phyloP scores from a whole-genome alignment of 2,113 vertebrate genomes.

The Phocoena sinus region DNA sequence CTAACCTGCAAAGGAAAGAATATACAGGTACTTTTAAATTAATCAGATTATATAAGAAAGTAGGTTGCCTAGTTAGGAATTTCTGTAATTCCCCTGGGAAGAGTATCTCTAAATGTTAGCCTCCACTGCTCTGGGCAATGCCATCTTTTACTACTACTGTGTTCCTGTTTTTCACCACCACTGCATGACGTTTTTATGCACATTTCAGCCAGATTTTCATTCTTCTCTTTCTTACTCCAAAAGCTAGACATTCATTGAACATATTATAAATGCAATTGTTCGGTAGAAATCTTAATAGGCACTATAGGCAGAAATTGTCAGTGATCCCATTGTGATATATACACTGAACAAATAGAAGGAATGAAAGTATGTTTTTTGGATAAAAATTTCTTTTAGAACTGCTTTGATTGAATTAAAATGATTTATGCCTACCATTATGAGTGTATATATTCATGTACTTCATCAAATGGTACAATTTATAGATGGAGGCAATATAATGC shows the following conservation, averaged over 20 bases:
- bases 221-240: not conserved
- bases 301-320: not conserved
- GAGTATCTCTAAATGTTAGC: not conserved
- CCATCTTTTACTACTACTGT: accelerated
- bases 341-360: not conserved
- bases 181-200: not conserved
- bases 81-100: not conserved
- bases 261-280: not conserved
- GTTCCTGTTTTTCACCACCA: not conserved
- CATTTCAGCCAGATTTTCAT: not conserved
- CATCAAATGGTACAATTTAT: not conserved
- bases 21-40: not conserved
- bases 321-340: not conserved
- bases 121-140: not conserved
- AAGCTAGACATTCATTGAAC: not conserved
- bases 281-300: not conserved
- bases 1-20: not conserved
- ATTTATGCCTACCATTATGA: not conserved
- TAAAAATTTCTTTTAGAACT: not conserved
- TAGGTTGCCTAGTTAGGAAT: not conserved
- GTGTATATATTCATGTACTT: not conserved
- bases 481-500: not conserved
- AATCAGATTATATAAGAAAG: not conserved
- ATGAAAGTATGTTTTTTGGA: not conserved
- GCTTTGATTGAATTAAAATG: not conserved